Base-by-base conservation (phyloP, 1,140 invertebrate genomes). In the Drosophila repleta region DNA sequence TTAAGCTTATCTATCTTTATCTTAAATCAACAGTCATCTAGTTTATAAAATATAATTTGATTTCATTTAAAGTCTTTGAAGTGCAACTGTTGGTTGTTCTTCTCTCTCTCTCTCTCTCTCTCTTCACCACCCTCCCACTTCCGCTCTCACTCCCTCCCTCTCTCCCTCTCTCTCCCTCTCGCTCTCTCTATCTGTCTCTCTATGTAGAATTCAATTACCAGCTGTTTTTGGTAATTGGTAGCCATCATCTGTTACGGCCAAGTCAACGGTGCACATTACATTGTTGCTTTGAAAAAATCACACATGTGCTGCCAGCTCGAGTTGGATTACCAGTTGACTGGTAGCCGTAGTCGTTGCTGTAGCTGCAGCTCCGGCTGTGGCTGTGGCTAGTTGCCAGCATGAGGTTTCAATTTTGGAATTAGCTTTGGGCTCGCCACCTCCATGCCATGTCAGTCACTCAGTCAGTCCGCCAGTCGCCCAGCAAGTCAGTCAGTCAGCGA, bases 321-420 rank as follows among this genome's bases (percentile, higher is more conserved):
- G 21, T 41, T 17, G 20, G 35, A 35, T 57, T 39, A 66, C 63
- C 52, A 45, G 61, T 3, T 45, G 20, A 15, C 62, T 56, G 52
- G n/a, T 67, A n/a, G 35, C 48, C 51, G 55, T 11, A 17, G 63
- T 56, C 43, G n/a, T 67, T 11, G 35, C 48, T 60, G 55, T 11
- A 17, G 63, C 24, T 29, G 29, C 4, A 29, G 4, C 26, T 24
- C 24, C 4, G 24, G 2, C 48, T 58, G 53, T n/a, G 11, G 63
- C 24, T 58, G 55, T 57, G 32, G 45, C 32, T 32, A 67, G 39
- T 15, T 15, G 29, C 10, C 18, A 51, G 6, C 45, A 55, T 53
- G 35, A 55, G 66, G 49, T 48, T 69, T 63, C 39, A 63, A 48
- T 63, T 69, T 69, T 15, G n/a, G 18, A 69, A 69, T 63, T 55